These are phyloP conservation scores for Ptiloglossa arizonensis DNA, from an alignment of 1,140 invertebrate genomes.

Conservation along the genomic window DNA sequence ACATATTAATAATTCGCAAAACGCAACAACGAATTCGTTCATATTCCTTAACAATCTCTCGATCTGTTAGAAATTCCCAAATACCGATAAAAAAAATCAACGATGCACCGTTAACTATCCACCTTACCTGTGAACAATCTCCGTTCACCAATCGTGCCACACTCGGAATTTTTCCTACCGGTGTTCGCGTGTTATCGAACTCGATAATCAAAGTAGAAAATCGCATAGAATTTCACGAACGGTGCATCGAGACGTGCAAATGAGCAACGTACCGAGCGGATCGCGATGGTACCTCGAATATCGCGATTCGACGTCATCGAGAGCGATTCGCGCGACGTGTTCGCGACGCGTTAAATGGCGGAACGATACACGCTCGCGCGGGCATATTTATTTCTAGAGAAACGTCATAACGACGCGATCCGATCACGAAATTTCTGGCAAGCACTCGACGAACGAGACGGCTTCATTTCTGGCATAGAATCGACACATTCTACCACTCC, in stretches of 20 bases:
- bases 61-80: too few relatives aligned
- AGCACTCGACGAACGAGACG: slow-evolving; percentile 32
- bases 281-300: slow-evolving; percentile 34
- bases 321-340: slow-evolving; percentile 6
- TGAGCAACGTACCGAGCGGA: slow-evolving; percentile 1
- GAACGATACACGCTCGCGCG: not conserved
- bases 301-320: slow-evolving; percentile 7
- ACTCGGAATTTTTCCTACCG: too few relatives aligned
- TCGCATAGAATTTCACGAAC: not conserved
- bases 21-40: too few relatives aligned
- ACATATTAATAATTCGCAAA: too few relatives aligned
- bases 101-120: too few relatives aligned
- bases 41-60: too few relatives aligned
- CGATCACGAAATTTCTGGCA: slow-evolving; percentile 58
- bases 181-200: slow-evolving; percentile 10
- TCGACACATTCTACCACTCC: slow-evolving; percentile 1
- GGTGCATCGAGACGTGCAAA: not conserved
- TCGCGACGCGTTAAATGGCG: slow-evolving; percentile 25
- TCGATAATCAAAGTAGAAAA: slow-evolving; percentile 29
- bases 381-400: slow-evolving; percentile 46
- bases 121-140: too few relatives aligned
- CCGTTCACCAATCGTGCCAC: too few relatives aligned
- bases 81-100: too few relatives aligned
- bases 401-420: slow-evolving; percentile 48
- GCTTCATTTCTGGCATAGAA: slow-evolving; percentile 11